Conservation (phyloP, 2,888 invertebrate genomes). For the Dryococelus australis region DNA sequence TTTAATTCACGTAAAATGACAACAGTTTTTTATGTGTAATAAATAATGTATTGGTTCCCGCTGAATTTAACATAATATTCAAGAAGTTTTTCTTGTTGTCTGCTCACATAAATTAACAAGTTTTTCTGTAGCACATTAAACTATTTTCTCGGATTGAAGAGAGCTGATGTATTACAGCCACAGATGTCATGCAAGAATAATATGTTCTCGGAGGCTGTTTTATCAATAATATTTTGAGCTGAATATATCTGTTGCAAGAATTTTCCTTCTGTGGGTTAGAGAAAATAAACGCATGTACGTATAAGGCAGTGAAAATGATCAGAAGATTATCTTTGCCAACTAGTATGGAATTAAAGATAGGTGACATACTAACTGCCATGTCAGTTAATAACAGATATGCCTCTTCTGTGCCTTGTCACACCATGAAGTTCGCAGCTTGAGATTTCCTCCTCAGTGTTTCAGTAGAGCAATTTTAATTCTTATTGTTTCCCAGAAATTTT, state of each 20-base stretch:
- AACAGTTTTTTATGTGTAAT: too few relatives aligned
- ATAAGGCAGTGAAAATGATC: neutral
- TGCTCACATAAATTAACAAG: too few relatives aligned
- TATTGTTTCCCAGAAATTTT: slow-evolving; percentile 2
- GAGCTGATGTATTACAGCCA: slow-evolving; percentile 29
- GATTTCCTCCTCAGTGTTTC: neutral
- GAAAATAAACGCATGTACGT: neutral
- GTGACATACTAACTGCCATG: neutral
- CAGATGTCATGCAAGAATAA: slow-evolving; percentile 2
- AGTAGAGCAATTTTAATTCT: neutral
- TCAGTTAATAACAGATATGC: neutral
- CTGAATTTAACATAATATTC: too few relatives aligned
- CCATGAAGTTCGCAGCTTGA: slow-evolving; percentile 26
- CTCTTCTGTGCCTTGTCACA: neutral
- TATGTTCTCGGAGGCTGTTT: neutral
- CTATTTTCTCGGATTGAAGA: too few relatives aligned
- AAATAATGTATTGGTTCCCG: too few relatives aligned
- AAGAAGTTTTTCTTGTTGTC: too few relatives aligned
- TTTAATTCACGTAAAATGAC: too few relatives aligned
- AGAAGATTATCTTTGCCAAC: slow-evolving; percentile 19
- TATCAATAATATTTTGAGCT: neutral
- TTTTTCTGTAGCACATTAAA: too few relatives aligned
- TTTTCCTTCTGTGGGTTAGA: neutral
- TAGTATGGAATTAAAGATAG: neutral
- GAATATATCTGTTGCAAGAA: slow-evolving; percentile 17